Base-by-base conservation (phyloP, 2,113 vertebrate species). In the Plectropomus leopardus region DNA sequence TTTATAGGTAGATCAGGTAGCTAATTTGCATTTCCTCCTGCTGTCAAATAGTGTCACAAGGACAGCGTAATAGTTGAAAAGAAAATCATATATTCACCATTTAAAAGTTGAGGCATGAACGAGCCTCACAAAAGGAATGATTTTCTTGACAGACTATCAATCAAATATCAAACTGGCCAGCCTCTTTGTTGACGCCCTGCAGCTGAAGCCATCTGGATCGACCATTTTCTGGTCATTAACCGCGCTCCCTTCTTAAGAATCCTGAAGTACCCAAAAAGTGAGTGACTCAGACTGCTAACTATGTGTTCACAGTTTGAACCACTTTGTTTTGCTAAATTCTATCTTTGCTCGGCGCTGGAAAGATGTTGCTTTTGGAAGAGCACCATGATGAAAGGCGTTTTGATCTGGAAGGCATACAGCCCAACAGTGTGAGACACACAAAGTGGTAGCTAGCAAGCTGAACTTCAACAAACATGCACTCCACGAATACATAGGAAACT, bases 131-230 rank as follows among this genome's bases (percentile, higher is more conserved):
- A 76, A 67, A 32, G 17, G n/a, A 51, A 57, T 58, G 0, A 70
- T 83, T 76, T 82, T 63, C 63, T 57, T 78, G 83, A 82, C 84
- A 83, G 47, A 82, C 81, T 69, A 87, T 91, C 72, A 84, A 78
- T 92, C 87, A 92, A 59, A 85, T 59, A 70, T 82, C 84, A 92
- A 88, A 89, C 80, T 72, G 58, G 74, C 68, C 83, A 70, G 66
- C 45, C 76, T 84, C 60, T 58, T 64, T 24, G 63, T 71, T 42
- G 75, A 87, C 76, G 73, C 89, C 90, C 86, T 61, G 78, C 81
- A 91, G 91, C 59, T 76, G 68, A 54, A 75, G 80, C 91, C 92
- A 94, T 92, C 91, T 94, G 93, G 91, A 87, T 76, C 13, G 7
- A 36, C 64, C 83, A 80, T 88, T 78, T 87, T 83, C 72, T 73